Conservation (phyloP, 2,797 vertebrate species). For the Cirrhinus mrigala region DNA sequence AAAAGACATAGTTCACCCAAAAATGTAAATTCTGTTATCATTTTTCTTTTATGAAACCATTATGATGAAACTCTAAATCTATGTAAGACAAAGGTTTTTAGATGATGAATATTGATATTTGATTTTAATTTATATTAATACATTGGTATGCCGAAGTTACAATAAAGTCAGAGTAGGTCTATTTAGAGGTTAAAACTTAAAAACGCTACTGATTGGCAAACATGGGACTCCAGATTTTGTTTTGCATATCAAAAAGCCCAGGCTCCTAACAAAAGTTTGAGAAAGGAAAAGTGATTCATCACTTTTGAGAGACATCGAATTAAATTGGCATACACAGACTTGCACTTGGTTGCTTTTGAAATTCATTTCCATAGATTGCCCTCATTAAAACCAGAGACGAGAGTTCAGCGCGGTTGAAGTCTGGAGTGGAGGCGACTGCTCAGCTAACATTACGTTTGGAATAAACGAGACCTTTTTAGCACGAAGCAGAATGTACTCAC, state of each 20-base stretch:
- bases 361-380: slow-evolving; percentile 53
- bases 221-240: neutral
- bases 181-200: neutral
- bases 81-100: neutral
- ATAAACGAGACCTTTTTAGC: slow-evolving; percentile 50
- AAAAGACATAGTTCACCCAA: neutral
- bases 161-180: neutral
- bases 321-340: slow-evolving; percentile 38
- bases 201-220: slow-evolving; percentile 8
- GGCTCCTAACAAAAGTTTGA: slow-evolving; percentile 13
- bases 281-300: slow-evolving; percentile 39
- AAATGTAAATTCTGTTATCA: neutral
- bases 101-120: neutral
- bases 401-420: slow-evolving; percentile 12
- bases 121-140: neutral
- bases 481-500: slow-evolving; percentile 1
- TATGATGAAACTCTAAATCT: neutral
- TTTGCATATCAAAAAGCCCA: slow-evolving; percentile 28
- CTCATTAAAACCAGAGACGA: slow-evolving; percentile 59
- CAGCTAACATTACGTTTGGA: neutral
- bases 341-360: slow-evolving; percentile 33
- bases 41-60: neutral
- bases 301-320: slow-evolving; percentile 24
- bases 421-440: slow-evolving; percentile 23
- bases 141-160: neutral